Evolutionary conservation across 2,888 invertebrate species (phyloP), one percentile per base, ranked within the genome.

Genomic region (Lithophane socia): DNA sequence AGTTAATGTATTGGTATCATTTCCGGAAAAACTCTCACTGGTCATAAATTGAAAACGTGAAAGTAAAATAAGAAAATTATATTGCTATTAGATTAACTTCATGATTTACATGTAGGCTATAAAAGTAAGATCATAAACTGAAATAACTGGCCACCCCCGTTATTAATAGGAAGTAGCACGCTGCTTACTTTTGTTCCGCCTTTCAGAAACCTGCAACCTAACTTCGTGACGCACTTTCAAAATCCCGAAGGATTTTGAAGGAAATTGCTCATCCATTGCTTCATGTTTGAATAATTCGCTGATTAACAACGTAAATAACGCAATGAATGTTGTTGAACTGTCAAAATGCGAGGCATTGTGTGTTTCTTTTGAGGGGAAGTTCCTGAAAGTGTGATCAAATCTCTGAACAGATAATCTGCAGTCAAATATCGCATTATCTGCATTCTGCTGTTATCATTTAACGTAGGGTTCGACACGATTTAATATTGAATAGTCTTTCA

Each of bases 61-160:
- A 75, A 82, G 70, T 56, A 24, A 24, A 49, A 49, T 66, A 37
- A 70, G 82, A 85, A 85, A 75, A 72, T 85, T 49, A 68, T 64
- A 4, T 13, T 66, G 13, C 56, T 75, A n/a, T 58, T 82, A 3
- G 56, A 74, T 58, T 67, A n/a, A 44, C 58, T 79, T 47, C 68
- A 69, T 60, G 37, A 66, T 56, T 82, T 42, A 37, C 49, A 73
- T 63, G 75, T 67, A 7, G 54, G 58, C 68, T 44, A 85, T 81
- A 80, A 70, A 72, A 65, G 21, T 69, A 44, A 44, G 69, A 84
- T 61, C 54, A 64, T 72, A 73, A 75, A 79, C 54, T 64, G 75
- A 56, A 69, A 75, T 54, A 70, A 61, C 67, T 61, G 64, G 69
- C 61, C 64, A 82, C 24, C 63, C 42, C 12, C 37, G 58, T 67